Base-by-base conservation (phyloP, 1,140 invertebrate genomes). In the Eurosta solidaginis region DNA sequence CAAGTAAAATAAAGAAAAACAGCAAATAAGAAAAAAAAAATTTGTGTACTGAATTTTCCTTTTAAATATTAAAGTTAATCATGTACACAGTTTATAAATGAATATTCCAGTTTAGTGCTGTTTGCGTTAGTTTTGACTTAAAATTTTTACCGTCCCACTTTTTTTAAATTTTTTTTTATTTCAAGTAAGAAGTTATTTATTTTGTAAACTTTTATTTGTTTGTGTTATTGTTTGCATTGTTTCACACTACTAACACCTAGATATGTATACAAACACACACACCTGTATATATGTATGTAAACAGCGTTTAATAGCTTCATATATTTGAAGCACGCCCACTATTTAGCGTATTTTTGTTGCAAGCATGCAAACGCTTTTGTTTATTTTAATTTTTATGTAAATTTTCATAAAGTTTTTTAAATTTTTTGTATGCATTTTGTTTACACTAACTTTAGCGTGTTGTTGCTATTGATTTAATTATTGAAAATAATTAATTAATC, bases 281-380 rank as follows among this genome's bases (percentile, higher is more conserved):
- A 68, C 59, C 33, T 68, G 33, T 68, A 68, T 68, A 22, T n/a
- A n/a, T n/a, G n/a, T n/a, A n/a, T n/a, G n/a, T 68, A 68, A 40
- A 68, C 59, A 36, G 29, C 40, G 6, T 63, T 63, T 63, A 36
- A 29, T 40, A 54, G 2, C 36, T 12, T 3, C 22, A 33, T 59
- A 22, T 29, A 59, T 33, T 27, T 54, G 29, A 59, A 40, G 22
- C 59, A 68, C 59, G 59, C 59, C 59, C 36, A 68, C 59, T 40
- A 68, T 42, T 68, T 40, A 68, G 59, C 33, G 12, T 14, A 22
- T n/a, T 68, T 17, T 68, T 68, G 29, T 68, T 68, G 59, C 27
- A 3, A 3, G n/a, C 54, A 59, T 33, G 54, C 27, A 33, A 14
- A 33, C 27, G 27, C 27, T 59, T 68, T 68, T 68, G 59, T 75